Base-by-base conservation (phyloP, 1,140 invertebrate species). In the Mylabris phalerata region DNA sequence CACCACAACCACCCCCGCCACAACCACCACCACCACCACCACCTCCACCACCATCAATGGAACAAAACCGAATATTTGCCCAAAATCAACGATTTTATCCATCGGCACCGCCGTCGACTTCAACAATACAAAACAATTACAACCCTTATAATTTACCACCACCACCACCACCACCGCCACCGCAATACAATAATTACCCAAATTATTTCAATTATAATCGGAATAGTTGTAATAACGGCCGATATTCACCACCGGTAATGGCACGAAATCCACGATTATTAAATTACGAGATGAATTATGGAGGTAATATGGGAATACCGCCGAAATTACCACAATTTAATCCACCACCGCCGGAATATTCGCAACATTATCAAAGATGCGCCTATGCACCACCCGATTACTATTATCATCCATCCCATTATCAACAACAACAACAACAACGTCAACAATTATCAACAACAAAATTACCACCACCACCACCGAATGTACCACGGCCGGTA, bases 291-390 rank as follows among this genome's bases (percentile, higher is more conserved):
- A 19, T 19, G 19, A 19, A 19, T 19, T 19, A 19, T 19, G 19
- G 19, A 1, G 19, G 19, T 2, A 19, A 19, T 19, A 19, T 19
- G 19, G 19, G 19, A 2, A 19, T 7, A 32, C 32, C 32, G 7
- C 32, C 32, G 32, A 1, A 52, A 68, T 40, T 54, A 61, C n/a
- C 48, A 57, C 19, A 19, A 19, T 19, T 19, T 19, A 19, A 19
- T 1, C 6, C 64, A 66, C 10, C 68, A 67, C 61, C 66, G 24
- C 57, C 64, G 0, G 71, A 73, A 42, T 73, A 73, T 50, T 63
- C 71, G 3, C 71, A 72, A 50, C 71, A 73, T 54, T 73, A 72
- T 48, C 72, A 73, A 46, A 64, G 42, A 26, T 19, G 19, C 59
- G 40, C 41, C 61, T 6, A 5, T 5, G 32, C 7, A 1, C 32